Percentiles rank a stretch among this genome's conserved stretches.
Evolutionary conservation across 2,797 vertebrate species (phyloP).

Genomic region (Esox masquinongy): DNA sequence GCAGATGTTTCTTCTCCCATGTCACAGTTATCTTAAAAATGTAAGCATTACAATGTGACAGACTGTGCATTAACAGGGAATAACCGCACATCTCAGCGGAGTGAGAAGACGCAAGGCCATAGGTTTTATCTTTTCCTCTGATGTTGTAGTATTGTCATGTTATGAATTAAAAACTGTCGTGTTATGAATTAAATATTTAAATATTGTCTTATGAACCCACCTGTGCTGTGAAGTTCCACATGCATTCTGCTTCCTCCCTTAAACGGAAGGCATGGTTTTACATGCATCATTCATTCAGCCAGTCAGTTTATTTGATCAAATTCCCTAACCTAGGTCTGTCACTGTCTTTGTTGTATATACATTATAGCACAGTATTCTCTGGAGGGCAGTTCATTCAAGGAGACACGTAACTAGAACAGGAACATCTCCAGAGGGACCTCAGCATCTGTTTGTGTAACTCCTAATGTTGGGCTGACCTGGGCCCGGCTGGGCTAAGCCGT

Average conservation of each 20-base stretch:
- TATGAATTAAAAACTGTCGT: not conserved
- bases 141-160: slow-evolving; percentile 12
- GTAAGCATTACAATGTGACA: too few species aligned
- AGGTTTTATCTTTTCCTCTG: slow-evolving; percentile 11
- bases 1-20: not conserved
- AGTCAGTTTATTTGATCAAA: not conserved
- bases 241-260: not conserved
- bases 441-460: slow-evolving; percentile 22
- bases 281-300: not conserved
- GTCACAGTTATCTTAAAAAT: not conserved
- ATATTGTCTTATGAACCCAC: not conserved
- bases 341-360: not conserved
- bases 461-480: not conserved
- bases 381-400: not conserved
- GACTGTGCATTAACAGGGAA: not conserved
- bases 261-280: not conserved
- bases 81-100: too few species aligned
- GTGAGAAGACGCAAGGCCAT: too few species aligned
- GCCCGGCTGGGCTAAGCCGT: not conserved
- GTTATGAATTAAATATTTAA: not conserved
- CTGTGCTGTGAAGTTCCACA: not conserved
- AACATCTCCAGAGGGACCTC: slow-evolving; percentile 18
- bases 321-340: not conserved
- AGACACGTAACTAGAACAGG: slow-evolving; percentile 21
- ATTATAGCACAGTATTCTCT: not conserved